These are phyloP conservation scores for Pristionchus japonicus DNA, from an alignment of 2,888 invertebrate genomes.

Conservation along the genomic window DNA sequence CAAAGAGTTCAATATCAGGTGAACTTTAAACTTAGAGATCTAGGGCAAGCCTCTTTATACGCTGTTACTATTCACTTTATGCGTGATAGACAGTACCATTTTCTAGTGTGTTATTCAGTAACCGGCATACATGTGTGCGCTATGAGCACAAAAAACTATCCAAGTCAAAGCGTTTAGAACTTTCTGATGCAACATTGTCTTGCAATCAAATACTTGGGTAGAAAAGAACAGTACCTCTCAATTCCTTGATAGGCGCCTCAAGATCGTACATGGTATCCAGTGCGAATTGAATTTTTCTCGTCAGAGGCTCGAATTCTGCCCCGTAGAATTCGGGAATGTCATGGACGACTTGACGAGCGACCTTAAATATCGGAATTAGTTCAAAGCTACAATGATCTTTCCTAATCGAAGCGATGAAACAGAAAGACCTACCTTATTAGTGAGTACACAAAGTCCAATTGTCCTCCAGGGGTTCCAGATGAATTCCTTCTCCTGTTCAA, in stretches of 20 bases:
- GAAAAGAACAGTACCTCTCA: too few species aligned
- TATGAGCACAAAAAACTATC: neutral
- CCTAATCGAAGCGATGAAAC: too few species aligned
- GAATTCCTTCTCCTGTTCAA: neutral
- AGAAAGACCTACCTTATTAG: neutral
- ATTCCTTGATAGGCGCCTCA: neutral
- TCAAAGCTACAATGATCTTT: too few species aligned
- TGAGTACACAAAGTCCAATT: conserved; percentile 5
- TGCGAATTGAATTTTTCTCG: neutral
- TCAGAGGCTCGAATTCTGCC: neutral
- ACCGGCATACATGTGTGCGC: neutral
- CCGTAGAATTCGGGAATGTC: conserved; percentile 11
- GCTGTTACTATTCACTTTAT: too few species aligned
- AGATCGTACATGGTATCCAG: neutral
- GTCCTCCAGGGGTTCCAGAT: conserved; percentile 23
- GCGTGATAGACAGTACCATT: too few species aligned
- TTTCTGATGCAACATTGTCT: too few species aligned
- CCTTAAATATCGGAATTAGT: too few species aligned
- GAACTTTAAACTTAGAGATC: too few species aligned
- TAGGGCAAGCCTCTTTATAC: too few species aligned
- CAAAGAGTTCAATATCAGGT: too few species aligned
- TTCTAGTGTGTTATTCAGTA: neutral
- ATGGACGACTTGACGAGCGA: neutral
- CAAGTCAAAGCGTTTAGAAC: neutral
- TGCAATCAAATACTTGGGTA: too few species aligned